phyloP scores from a whole-genome alignment of 2,113 vertebrate species.

The Oceanodroma tethys region DNA sequence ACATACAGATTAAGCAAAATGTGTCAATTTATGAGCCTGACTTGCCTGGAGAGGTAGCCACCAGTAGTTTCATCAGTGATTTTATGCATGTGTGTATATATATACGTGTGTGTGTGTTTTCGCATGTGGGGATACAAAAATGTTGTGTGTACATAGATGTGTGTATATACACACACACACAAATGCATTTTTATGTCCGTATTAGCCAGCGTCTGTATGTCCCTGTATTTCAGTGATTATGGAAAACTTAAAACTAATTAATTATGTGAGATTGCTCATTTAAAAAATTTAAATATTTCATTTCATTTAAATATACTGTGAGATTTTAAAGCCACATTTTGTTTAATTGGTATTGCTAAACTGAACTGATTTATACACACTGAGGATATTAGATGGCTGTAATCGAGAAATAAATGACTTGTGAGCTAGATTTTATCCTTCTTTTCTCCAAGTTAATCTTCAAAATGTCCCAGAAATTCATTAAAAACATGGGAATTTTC shows the following conservation, averaged over 20 bases:
- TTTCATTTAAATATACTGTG: neutral
- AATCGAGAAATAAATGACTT: neutral
- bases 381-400: neutral
- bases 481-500: neutral
- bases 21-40: slow-evolving; percentile 60
- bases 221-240: neutral
- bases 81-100: neutral
- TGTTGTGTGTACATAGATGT: rapidly evolving
- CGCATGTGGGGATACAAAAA: neutral
- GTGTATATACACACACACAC: rapidly evolving
- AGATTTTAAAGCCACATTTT: neutral
- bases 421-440: neutral
- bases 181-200: rapidly evolving
- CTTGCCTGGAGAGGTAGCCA: slow-evolving; percentile 59
- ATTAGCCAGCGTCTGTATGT: neutral
- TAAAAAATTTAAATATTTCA: neutral
- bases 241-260: neutral
- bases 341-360: neutral
- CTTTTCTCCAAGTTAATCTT: neutral
- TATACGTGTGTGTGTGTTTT: neutral
- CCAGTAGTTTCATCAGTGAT: slow-evolving; percentile 28
- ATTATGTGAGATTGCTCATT: neutral
- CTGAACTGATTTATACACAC: neutral
- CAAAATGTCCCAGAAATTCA: neutral
- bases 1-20: slow-evolving; percentile 70